Conservation (phyloP, 2,888 invertebrate species). For the Asteroscopus sphinx region DNA sequence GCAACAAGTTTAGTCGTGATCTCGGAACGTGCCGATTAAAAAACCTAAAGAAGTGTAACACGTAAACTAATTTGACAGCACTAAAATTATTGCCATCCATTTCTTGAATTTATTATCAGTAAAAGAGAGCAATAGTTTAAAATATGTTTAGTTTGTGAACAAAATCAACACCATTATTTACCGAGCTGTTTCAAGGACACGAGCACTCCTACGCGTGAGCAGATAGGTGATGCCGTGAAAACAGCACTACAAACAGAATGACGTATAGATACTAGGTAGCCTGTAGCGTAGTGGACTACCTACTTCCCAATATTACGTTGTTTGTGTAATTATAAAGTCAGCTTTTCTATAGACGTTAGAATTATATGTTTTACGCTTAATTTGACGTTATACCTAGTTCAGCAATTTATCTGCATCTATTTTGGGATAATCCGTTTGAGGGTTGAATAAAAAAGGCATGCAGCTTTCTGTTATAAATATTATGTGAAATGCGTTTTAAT, state of each 20-base stretch:
- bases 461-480: constrained; percentile 4
- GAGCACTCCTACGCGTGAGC: constrained; percentile 13
- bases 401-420: constrained; percentile 33
- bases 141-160: no score
- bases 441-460: constrained; percentile 25
- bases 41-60: no score
- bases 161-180: no score
- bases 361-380: constrained; percentile 24
- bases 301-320: constrained; percentile 6
- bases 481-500: no score
- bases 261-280: background rate
- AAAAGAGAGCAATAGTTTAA: no score
- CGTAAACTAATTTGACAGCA: no score
- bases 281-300: constrained; percentile 3
- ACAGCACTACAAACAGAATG: background rate
- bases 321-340: background rate
- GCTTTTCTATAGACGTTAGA: background rate
- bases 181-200: constrained; percentile 20
- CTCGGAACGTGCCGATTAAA: no score
- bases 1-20: no score
- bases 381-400: constrained; percentile 14
- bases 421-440: constrained; percentile 29
- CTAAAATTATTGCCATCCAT: no score
- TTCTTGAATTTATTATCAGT: no score
- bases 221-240: constrained; percentile 12